Conservation (phyloP, 2,113 vertebrate genomes). For the Aviceda subcristata region DNA sequence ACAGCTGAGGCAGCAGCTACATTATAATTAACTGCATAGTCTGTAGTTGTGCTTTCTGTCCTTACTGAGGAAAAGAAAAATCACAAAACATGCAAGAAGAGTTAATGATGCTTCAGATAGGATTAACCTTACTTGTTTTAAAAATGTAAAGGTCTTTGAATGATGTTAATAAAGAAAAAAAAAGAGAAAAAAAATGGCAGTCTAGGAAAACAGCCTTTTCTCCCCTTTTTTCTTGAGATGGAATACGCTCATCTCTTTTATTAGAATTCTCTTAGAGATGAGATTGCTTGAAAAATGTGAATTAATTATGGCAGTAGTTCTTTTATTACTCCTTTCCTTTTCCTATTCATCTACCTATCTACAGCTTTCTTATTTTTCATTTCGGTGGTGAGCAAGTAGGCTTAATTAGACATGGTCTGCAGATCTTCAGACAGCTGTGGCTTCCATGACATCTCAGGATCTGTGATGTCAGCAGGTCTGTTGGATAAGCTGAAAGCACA, state of each 20-base stretch:
- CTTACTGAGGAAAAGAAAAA: not conserved
- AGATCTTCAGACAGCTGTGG: not conserved
- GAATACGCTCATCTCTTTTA: not conserved
- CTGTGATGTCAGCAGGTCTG: not conserved
- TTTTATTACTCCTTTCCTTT: not conserved
- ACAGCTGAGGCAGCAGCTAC: not conserved
- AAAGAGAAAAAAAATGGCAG: not conserved
- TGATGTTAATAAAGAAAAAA: not conserved
- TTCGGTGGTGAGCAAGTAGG: not conserved
- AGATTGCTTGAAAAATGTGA: not conserved
- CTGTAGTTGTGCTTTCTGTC: not conserved
- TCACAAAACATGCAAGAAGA: not conserved
- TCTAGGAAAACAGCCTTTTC: not conserved
- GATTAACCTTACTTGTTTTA: not conserved
- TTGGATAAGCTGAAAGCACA: not conserved
- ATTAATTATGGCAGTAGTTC: not conserved
- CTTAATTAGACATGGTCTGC: not conserved
- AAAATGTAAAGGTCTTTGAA: not conserved
- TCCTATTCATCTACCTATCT: not conserved
- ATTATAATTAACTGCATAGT: not conserved
- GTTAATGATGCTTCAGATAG: not conserved
- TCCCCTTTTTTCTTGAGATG: not conserved
- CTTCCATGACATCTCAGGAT: not conserved
- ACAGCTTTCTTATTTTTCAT: not conserved
- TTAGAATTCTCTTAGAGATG: not conserved